Evolutionary conservation across 2,113 vertebrate genomes (phyloP).

Genomic region (Sander lucioperca): DNA sequence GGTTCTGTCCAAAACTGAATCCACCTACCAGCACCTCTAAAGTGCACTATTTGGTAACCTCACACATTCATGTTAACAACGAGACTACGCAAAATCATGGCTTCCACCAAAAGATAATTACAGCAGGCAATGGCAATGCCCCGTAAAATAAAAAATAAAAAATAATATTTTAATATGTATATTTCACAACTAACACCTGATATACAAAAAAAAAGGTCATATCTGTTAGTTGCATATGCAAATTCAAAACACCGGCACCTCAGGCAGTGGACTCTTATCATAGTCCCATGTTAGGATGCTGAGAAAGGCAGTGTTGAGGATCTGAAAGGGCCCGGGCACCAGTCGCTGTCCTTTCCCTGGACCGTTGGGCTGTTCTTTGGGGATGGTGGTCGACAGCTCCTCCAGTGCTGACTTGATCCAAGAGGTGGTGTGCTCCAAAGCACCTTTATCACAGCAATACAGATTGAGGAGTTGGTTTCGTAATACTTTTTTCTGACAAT

Average conservation of each 20-base stretch:
- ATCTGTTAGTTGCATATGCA: neutral
- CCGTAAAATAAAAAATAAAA: neutral
- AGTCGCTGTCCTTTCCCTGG: conserved; percentile 72
- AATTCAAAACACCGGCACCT: conserved; percentile 80
- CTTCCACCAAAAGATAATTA: neutral
- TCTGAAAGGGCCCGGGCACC: conserved; percentile 86
- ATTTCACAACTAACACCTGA: neutral
- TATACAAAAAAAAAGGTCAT: neutral
- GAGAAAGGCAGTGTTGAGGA: conserved; percentile 91
- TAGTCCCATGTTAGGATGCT: conserved; percentile 90
- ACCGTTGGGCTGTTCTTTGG: conserved; percentile 71
- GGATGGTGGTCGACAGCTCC: conserved; percentile 82
- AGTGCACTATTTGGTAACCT: neutral
- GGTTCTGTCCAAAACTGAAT: neutral
- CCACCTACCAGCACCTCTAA: neutral
- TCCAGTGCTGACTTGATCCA: conserved; percentile 91
- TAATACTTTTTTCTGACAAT: neutral
- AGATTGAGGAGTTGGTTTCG: neutral
- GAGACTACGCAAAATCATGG: neutral
- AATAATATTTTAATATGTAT: neutral
- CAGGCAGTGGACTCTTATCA: conserved; percentile 85
- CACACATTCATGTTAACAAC: neutral
- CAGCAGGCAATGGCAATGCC: neutral
- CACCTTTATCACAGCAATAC: conserved; percentile 77
- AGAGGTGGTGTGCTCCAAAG: conserved; percentile 89